Conservation (phyloP, 1,140 invertebrate species). For the Thaumetopoea pityocampa region DNA sequence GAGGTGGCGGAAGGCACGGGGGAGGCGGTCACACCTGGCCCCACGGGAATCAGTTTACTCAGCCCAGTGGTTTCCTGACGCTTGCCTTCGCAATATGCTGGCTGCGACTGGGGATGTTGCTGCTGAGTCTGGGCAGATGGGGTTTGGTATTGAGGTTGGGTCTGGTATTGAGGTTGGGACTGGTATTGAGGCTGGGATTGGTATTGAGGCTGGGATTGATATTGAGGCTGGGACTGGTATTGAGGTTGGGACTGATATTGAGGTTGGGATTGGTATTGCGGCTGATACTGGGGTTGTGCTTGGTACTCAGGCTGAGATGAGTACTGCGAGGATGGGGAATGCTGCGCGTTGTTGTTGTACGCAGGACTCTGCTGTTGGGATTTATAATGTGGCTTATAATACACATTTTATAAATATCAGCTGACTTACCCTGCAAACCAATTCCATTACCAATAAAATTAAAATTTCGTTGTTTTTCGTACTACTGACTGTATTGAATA, state of each 20-base stretch:
- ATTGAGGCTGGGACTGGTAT: constrained; percentile 30
- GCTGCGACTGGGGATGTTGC: constrained; percentile 56
- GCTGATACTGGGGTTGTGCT: constrained; percentile 46
- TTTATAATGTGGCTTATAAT: constrained; percentile 28
- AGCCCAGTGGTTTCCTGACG: constrained; percentile 50
- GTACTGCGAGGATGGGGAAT: constrained; percentile 63
- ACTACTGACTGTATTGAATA: too few species aligned
- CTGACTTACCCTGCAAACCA: too few species aligned
- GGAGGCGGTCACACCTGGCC: constrained; percentile 46
- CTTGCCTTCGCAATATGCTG: constrained; percentile 46
- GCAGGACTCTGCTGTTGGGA: constrained; percentile 62
- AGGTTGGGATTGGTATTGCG: constrained; percentile 33
- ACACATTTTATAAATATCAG: constrained; percentile 13
- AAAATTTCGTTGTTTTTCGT: too few species aligned
- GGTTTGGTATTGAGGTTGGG: constrained; percentile 43
- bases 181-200: constrained; percentile 39
- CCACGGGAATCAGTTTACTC: constrained; percentile 65
- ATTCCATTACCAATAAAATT: too few species aligned
- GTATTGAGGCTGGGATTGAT: constrained; percentile 32
- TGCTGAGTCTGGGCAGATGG: constrained; percentile 48
- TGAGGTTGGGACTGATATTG: constrained; percentile 51
- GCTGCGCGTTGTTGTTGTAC: constrained; percentile 69
- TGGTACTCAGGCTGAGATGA: constrained; percentile 50
- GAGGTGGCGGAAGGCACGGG: constrained; percentile 27
- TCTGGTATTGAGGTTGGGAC: constrained; percentile 48